A percentile compares a stretch with the other conserved stretches of the same genome.
phyloP scores from a whole-genome alignment of 2,888 invertebrate genomes.

The Tetranychus truncatus region DNA sequence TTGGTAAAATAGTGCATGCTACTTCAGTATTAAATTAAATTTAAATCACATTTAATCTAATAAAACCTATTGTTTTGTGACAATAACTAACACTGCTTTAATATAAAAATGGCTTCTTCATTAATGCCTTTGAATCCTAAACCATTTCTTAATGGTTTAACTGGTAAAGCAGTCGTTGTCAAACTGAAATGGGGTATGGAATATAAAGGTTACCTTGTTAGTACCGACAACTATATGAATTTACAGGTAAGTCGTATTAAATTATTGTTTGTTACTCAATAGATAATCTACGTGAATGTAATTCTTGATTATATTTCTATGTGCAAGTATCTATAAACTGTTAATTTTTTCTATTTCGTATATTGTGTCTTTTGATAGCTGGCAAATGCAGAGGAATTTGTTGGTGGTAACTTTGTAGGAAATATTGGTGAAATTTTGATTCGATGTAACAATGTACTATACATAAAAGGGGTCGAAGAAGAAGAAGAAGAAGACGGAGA shows the following conservation, averaged over 20 bases:
- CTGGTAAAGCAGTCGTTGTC: conserved; percentile 90
- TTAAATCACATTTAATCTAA: no score
- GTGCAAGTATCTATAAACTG: no score
- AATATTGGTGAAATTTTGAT: conserved; percentile 91
- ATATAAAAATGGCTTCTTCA: neutral
- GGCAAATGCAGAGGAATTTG: conserved; percentile 91
- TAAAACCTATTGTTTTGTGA: no score
- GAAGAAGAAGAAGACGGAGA: conserved; percentile 84
- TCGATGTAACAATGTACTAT: conserved; percentile 75
- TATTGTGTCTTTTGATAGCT: conserved; percentile 39
- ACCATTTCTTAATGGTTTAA: conserved; percentile 91
- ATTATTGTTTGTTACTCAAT: no score
- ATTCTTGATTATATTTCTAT: no score
- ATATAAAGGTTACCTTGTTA: conserved; percentile 92
- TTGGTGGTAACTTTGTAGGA: conserved; percentile 76
- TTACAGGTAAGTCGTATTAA: conserved; percentile 41
- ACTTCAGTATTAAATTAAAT: no score
- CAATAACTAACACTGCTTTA: no score
- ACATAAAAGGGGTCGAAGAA: conserved; percentile 81
- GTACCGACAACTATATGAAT: conserved; percentile 98
- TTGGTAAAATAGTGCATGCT: no score
- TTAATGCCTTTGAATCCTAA: conserved; percentile 91
- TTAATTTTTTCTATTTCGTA: no score
- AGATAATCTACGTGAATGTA: no score
- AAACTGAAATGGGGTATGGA: conserved; percentile 99